Conservation (phyloP, 1,140 invertebrate genomes). For the Anastrepha ludens region DNA sequence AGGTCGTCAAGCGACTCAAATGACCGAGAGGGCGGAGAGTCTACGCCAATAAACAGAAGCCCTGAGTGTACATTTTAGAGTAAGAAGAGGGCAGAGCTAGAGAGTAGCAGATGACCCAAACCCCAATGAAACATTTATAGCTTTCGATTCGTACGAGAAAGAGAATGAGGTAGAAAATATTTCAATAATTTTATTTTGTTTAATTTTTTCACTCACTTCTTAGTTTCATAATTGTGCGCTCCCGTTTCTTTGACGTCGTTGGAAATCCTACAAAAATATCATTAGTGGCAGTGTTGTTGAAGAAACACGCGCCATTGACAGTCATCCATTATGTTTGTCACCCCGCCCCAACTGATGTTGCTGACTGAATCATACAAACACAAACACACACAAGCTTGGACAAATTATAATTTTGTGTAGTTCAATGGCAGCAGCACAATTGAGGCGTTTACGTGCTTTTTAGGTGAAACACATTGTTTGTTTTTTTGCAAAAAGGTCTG, state of each 20-base stretch:
- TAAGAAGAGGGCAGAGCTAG: too few relatives aligned
- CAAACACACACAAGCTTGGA: neutral
- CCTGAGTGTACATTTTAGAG: too few relatives aligned
- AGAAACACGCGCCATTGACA: conserved; percentile 39
- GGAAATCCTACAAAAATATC: conserved; percentile 29
- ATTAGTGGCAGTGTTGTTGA: conserved; percentile 44
- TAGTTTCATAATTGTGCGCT: conserved; percentile 8
- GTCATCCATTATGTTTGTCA: neutral
- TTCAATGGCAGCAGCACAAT: neutral
- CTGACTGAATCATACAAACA: neutral
- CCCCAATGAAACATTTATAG: too few relatives aligned
- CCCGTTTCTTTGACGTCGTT: neutral
- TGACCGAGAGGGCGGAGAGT: too few relatives aligned
- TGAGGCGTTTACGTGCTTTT: conserved; percentile 23
- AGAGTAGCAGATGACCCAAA: too few relatives aligned
- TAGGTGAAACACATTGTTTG: neutral
- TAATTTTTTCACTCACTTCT: neutral
- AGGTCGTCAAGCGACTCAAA: too few relatives aligned
- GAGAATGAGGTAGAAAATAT: neutral
- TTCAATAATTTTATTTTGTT: conserved; percentile 5
- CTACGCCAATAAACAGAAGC: too few relatives aligned
- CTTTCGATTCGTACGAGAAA: neutral
- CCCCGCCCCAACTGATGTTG: too few relatives aligned
- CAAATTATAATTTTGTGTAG: neutral
- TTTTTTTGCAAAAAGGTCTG: neutral